Evolutionary conservation across 2,113 vertebrate genomes (phyloP).

Genomic region (Chloebia gouldiae): DNA sequence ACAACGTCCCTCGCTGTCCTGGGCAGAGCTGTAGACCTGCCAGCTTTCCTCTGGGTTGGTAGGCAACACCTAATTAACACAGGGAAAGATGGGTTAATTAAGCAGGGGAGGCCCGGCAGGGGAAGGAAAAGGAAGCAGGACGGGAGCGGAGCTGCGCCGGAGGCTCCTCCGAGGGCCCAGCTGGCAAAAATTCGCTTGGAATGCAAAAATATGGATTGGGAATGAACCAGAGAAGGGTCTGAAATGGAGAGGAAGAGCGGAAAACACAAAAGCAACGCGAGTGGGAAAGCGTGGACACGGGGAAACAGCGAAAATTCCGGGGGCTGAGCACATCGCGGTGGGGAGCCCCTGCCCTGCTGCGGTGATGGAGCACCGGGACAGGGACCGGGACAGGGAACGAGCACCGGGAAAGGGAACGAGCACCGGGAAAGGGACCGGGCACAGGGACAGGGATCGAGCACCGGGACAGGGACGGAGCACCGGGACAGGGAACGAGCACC

Average conservation of each 20-base stretch:
- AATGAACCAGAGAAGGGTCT: not conserved
- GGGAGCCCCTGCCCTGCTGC: not conserved
- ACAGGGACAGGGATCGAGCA: too few species aligned
- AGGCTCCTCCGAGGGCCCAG: not conserved
- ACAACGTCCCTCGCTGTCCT: conserved; percentile 97
- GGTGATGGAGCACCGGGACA: not conserved
- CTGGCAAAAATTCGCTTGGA: not conserved
- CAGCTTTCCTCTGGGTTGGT: conserved; percentile 97
- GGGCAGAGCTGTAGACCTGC: conserved; percentile 99
- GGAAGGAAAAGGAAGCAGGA: not conserved
- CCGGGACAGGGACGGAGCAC: too few species aligned
- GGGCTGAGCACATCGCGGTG: rapidly evolving
- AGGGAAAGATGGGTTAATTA: not conserved
- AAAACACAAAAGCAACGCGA: rapidly evolving
- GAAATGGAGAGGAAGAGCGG: not conserved
- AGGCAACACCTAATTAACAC: conserved; percentile 86
- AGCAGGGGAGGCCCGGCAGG: not conserved
- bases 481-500: too few species aligned
- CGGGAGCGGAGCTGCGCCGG: not conserved
- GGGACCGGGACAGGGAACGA: not conserved
- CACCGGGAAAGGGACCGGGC: too few species aligned
- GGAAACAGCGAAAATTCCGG: not conserved
- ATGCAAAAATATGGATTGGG: conserved; percentile 46
- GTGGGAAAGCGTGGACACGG: rapidly evolving
- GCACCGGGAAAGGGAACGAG: too few species aligned